Base-by-base conservation (phyloP, 2,113 vertebrate genomes). In the Psittacus erithacus region DNA sequence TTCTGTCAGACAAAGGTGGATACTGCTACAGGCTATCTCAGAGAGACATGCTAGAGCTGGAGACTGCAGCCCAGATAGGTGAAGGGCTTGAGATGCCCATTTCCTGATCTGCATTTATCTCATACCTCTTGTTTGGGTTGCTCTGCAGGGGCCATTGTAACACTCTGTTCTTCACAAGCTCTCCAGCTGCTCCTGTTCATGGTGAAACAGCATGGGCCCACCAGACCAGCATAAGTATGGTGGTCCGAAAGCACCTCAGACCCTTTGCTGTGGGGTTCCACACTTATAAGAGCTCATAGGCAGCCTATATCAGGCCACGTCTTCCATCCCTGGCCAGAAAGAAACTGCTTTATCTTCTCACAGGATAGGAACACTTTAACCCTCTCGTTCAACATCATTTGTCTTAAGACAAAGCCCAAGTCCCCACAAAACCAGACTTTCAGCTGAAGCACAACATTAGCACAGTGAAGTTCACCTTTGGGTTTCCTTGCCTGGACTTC, bases 251-350 rank as follows among this genome's bases (percentile, higher is more conserved):
- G 38, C 15, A 31, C 15, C 52, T 63, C 23, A 70, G 33, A 70
- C 17, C 17, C 44, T 31, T 39, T 38, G 25, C 13, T 43, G 14
- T n/a, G 15, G 16, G 13, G 31, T 60, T 79, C 63, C 59, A 47
- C 0, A 1, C 23, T 23, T n/a, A 12, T 4, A 5, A 39, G 60
- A 38, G 23, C 29, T 68, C 24, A 6, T 64, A 27, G 35, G 5
- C n/a, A 88, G 33, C 33, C 22, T n/a, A 13, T 3, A 57, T 27
- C 9, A 38, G n/a, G 10, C 53, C 65, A 16, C 28, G n/a, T 11
- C 24, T 53, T 57, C 64, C 11, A 53, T 44, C 25, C 13, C 50
- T n/a, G 52, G 35, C 41, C 47, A 67, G 60, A 76, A 82, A 14
- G 19, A 31, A 29, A 17, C 6, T 24, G 11, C 43, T 62, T 76